phyloP scores from a whole-genome alignment of 2,797 vertebrate species.

The Lepilemur septentrionalis region DNA sequence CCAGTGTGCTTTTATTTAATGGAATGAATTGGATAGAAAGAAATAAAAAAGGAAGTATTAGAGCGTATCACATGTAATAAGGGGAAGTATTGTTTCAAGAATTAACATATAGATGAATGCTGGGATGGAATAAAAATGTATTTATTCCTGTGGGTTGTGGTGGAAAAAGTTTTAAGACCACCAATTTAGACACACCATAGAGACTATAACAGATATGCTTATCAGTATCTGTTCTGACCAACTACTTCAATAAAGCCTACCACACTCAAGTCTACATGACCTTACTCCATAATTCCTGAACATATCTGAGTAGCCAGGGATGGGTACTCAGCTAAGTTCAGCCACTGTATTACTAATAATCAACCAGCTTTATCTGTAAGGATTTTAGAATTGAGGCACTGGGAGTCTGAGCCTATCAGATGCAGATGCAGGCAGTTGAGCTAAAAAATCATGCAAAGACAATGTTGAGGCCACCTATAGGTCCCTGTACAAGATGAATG shows the following conservation, averaged over 20 bases:
- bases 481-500: background rate
- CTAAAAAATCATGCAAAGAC: background rate
- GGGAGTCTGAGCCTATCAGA: background rate
- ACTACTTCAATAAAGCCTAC: background rate
- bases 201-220: background rate
- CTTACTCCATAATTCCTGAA: background rate
- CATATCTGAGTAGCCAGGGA: background rate
- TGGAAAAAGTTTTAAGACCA: background rate
- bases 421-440: background rate
- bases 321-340: background rate
- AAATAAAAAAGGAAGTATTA: slow-evolving; percentile 23
- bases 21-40: background rate
- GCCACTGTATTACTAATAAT: background rate
- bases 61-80: background rate
- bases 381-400: background rate
- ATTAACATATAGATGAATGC: background rate
- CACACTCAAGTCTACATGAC: background rate
- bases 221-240: background rate
- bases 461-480: background rate
- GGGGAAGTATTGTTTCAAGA: slow-evolving; percentile 33
- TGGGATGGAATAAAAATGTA: background rate
- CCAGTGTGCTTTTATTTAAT: slow-evolving; percentile 3
- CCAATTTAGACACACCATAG: background rate
- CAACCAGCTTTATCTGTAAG: background rate
- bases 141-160: background rate